phyloP scores from a whole-genome alignment of 2,888 invertebrate species.

The Lochmaea capreae region DNA sequence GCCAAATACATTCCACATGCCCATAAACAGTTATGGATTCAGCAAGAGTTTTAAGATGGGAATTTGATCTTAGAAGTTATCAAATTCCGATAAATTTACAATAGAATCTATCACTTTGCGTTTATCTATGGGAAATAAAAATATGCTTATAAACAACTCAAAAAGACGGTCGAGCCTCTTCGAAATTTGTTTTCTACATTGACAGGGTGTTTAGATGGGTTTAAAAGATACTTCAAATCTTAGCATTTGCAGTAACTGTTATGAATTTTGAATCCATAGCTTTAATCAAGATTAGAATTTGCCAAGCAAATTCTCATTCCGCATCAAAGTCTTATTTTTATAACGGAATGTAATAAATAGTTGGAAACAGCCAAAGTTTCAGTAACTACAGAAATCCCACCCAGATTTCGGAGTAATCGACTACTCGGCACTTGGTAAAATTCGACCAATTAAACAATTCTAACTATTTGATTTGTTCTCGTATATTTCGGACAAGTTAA shows the following conservation, averaged over 20 bases:
- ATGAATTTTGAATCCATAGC: not conserved
- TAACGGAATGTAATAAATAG: slow-evolving; percentile 27
- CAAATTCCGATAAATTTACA: no score
- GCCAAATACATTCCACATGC: no score
- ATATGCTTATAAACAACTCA: no score
- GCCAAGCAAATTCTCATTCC: not conserved
- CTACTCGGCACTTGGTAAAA: slow-evolving; percentile 41
- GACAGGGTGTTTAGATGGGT: no score
- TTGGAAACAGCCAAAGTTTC: slow-evolving; percentile 23
- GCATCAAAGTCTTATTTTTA: slow-evolving; percentile 15
- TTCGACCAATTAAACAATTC: slow-evolving; percentile 41
- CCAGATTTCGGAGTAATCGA: slow-evolving; percentile 31
- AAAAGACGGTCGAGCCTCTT: no score
- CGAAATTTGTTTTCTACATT: no score
- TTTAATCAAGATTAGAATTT: not conserved
- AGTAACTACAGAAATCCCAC: slow-evolving; percentile 18
- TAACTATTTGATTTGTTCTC: slow-evolving; percentile 45
- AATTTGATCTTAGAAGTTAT: no score
- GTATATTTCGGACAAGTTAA: slow-evolving; percentile 39
- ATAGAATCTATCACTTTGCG: no score
- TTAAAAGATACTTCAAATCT: not conserved
- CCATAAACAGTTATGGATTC: no score
- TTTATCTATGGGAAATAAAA: no score
- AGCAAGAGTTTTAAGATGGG: no score
- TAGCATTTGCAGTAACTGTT: not conserved